Base-by-base conservation (phyloP, 1,140 invertebrate species). In the Heliconius eleuchia region DNA sequence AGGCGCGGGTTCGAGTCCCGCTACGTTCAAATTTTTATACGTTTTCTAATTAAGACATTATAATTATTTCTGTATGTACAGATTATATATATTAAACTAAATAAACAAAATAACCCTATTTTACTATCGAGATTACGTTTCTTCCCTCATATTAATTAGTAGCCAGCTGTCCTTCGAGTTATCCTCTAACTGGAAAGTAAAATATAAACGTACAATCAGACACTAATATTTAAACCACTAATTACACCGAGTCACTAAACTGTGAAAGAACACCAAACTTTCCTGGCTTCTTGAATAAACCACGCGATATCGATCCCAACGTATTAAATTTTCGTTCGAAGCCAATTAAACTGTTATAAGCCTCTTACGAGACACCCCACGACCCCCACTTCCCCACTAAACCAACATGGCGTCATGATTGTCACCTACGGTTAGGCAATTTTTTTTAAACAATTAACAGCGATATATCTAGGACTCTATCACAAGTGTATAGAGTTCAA, bases 381-480 rank as follows among this genome's bases (percentile, higher is more conserved):
- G 84, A 37, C 77, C 82, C 87, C 88, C 86, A 86, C 88, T 83
- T 81, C 83, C 80, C 85, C 87, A 85, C 87, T 88, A 90, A 90
- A 91, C 88, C 91, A 94, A 94, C 87, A 94, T 94, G 92, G 92
- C 92, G 91, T 91, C 89, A 87, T 81, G 84, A 88, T 94, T 94
- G 91, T 94, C 92, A 94, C 91, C 91, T 94, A 89, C 77, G 85
- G 85, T 88, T 83, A 76, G 81, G 81, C 86, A 87, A 87, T 84
- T 84, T 87, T 88, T 80, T 85, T 76, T 79, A 66, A 34, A n/a
- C 23, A 66, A 66, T 66, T 66, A 66, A 66, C 60, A 66, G 1
- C 9, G 9, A 66, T 23, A 66, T 13, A 30, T 30, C 60, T 66
- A 16, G 4, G 27, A 66, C 60, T 66, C 60, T 66, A 66, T 66